phyloP scores from a whole-genome alignment of 1,140 invertebrate genomes.

The Neuroterus valhalla region DNA sequence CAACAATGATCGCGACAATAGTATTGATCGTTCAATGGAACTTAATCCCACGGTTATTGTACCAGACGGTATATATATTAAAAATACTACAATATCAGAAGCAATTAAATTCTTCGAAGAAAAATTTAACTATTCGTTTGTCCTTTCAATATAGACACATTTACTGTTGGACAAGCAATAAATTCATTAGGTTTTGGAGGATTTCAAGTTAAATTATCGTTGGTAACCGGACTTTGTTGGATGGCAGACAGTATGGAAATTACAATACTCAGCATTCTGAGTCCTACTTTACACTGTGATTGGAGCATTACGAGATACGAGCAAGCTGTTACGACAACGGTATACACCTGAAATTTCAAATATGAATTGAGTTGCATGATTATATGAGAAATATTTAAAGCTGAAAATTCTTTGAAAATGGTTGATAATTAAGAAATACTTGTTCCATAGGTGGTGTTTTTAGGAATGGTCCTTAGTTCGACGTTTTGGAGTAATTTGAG shows the following conservation, averaged over 20 bases:
- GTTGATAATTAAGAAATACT: not conserved
- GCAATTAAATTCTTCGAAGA: conserved; percentile 31
- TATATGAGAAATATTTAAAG: too few relatives aligned
- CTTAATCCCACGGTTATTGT: conserved; percentile 88
- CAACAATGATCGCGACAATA: conserved; percentile 56
- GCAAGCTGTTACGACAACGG: conserved; percentile 85
- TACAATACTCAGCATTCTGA: conserved; percentile 95
- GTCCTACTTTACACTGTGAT: conserved; percentile 93
- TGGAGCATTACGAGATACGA: conserved; percentile 92
- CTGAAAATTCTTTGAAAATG: too few relatives aligned
- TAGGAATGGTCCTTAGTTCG: conserved; percentile 97
- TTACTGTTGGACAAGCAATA: conserved; percentile 95
- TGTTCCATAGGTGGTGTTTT: conserved; percentile 88
- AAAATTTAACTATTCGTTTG: conserved; percentile 40
- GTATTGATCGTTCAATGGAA: conserved; percentile 81
- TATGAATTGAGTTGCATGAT: too few relatives aligned
- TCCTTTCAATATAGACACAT: conserved; percentile 82
- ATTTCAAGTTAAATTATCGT: conserved; percentile 94
- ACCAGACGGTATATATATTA: conserved; percentile 81
- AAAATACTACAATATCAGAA: conserved; percentile 36
- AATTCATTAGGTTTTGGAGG: conserved; percentile 96
- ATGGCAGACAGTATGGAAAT: conserved; percentile 99
- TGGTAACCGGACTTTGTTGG: conserved; percentile 92
- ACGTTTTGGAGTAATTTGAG: conserved; percentile 97
- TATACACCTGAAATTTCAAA: conserved; percentile 58